Percentiles rank a stretch among this genome's conserved stretches.
Conservation (phyloP, 2,797 vertebrate species). For the Schizopygopsis pylzovi region DNA sequence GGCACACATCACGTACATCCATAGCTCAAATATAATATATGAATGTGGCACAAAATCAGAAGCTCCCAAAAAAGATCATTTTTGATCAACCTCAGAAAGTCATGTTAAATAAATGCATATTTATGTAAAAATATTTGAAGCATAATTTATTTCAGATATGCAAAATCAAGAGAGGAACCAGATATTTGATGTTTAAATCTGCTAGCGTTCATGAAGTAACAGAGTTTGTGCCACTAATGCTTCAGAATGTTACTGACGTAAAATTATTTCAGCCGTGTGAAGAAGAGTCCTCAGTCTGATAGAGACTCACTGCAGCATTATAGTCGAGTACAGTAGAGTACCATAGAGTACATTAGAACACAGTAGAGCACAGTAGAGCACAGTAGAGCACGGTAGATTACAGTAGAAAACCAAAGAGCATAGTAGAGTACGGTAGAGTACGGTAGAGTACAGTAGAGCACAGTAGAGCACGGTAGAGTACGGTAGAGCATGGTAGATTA, state of each 20-base stretch:
- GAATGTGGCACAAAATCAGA: not conserved
- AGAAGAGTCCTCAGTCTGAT: not conserved
- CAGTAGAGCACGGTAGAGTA: no score
- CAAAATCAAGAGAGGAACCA: not conserved
- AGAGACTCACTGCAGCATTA: not conserved
- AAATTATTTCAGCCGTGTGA: not conserved
- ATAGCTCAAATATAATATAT: not conserved
- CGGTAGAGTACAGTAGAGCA: no score
- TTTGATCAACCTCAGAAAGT: not conserved
- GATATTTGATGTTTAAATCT: not conserved
- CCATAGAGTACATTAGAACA: no score
- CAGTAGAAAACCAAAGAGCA: no score
- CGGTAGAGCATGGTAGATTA: no score
- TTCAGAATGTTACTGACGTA: no score
- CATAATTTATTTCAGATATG: not conserved
- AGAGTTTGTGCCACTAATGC: no score
- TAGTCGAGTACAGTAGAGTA: conserved; percentile 10
- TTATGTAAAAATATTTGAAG: not conserved
- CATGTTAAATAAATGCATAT: not conserved
- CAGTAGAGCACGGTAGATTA: no score
- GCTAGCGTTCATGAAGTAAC: not conserved
- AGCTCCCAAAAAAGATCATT: no score
- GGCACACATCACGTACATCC: not conserved
- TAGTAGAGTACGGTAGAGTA: no score
- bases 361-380: no score